These are phyloP conservation scores for Tokudaia muenninki DNA, from an alignment of 2,797 vertebrate genomes.

Conservation along the genomic window DNA sequence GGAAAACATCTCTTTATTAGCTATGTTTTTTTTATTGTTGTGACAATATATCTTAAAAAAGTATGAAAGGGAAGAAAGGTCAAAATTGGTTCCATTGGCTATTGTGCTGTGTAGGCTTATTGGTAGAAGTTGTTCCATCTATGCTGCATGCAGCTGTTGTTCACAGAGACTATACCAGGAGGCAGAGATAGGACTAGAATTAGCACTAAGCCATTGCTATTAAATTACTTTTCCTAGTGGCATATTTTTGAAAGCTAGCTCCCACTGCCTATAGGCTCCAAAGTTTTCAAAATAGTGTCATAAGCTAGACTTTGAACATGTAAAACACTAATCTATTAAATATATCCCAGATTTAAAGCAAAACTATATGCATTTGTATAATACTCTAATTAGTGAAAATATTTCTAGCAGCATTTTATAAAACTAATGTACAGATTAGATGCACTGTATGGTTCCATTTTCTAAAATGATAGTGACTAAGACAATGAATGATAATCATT, in stretches of 20 bases:
- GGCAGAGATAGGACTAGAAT: not conserved
- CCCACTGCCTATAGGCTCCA: not conserved
- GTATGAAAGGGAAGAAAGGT: not conserved
- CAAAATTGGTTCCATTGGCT: not conserved
- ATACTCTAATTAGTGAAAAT: not conserved
- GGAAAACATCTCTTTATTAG: not conserved
- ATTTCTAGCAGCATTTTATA: conserved; percentile 32
- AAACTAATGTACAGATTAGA: not conserved
- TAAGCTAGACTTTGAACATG: not conserved
- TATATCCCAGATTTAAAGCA: not conserved
- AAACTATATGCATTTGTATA: not conserved
- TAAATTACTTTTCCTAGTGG: not conserved
- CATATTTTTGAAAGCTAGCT: not conserved
- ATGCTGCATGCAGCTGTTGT: not conserved
- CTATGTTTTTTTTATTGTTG: not conserved
- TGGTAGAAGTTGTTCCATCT: not conserved
- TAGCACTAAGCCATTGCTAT: not conserved
- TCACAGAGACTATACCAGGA: not conserved
- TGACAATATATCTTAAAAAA: not conserved
- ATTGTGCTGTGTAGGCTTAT: too few species aligned
- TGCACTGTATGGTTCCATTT: not conserved
- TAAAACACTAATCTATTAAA: not conserved
- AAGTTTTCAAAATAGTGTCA: not conserved
- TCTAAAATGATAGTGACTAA: not conserved
- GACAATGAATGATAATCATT: not conserved